Base-by-base conservation (phyloP, 2,797 vertebrate species). In the Lagocephalus sceleratus region DNA sequence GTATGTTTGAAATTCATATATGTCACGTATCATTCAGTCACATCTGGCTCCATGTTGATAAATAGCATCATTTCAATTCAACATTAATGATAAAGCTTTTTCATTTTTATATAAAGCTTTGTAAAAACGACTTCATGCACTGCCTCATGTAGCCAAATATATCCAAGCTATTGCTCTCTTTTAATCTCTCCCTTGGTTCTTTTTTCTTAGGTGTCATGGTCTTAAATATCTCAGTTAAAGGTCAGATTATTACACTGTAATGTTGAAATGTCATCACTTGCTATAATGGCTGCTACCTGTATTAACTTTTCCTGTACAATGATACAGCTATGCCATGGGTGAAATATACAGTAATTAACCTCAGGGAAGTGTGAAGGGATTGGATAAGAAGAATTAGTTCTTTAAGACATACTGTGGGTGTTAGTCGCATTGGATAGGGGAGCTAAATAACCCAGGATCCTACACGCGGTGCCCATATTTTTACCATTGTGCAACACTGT, bases 211-310 rank as follows among this genome's bases (percentile, higher is more conserved):
- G 81, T 85, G 84, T 86, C 86, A 82, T 47, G 26, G 59, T 83
- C 89, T 90, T 90, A 89, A 89, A 91, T 90, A 86, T 86, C 88
- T 83, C 71, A 70, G 68, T 59, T 76, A 87, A 92, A 92, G 90
- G 90, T 91, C 89, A 85, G 69, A 75, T 82, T 89, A 79, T 87
- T 87, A 83, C 78, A 83, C 68, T 32, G 65, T 70, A 56, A 82
- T 84, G 83, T 87, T 91, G 87, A 88, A 91, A 91, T 91, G 90
- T 89, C 90, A 92, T 86, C 74, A 80, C 80, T 81, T 48, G 64
- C 85, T 84, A 71, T 90, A 88, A 90, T 89, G 85, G 84, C 82
- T 66, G 14, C 42, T 70, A 81, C 84, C 84, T 89, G 79, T 75
- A 83, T 71, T 86, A 87, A 86, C 83, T 85, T 68, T n/a, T 41